A percentile compares a stretch with the other conserved stretches of the same genome.
phyloP scores from a whole-genome alignment of 2,113 vertebrate species.

The Indicator maculatus region DNA sequence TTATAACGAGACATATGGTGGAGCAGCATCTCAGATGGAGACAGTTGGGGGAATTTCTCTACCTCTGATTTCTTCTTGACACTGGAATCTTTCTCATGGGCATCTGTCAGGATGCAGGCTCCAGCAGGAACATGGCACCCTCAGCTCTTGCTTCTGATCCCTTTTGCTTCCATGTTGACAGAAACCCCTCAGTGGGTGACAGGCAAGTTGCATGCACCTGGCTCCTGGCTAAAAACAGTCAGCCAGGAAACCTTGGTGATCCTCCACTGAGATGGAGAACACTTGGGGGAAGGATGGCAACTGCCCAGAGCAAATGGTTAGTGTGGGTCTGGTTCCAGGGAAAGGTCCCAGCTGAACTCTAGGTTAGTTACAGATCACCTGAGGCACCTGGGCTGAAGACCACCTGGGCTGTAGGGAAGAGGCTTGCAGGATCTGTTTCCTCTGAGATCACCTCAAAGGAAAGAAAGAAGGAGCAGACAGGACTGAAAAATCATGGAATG shows the following conservation, averaged over 20 bases:
- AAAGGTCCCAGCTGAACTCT: neutral
- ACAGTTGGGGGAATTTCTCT: constrained; percentile 59
- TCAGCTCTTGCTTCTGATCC: constrained; percentile 8
- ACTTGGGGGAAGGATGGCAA: constrained; percentile 21
- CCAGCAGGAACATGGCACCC: constrained; percentile 43
- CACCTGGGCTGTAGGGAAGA: neutral
- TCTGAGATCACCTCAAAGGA: neutral
- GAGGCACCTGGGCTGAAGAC: neutral
- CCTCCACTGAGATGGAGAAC: neutral
- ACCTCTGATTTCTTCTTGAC: constrained; percentile 58
- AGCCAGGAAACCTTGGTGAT: constrained; percentile 43
- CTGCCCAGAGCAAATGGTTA: constrained; percentile 23
- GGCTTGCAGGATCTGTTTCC: neutral
- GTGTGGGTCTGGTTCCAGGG: constrained; percentile 16
- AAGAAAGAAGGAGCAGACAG: neutral
- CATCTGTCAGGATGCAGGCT: constrained; percentile 53
- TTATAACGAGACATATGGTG: constrained; percentile 61
- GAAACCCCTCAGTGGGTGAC: constrained; percentile 50
- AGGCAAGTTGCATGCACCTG: constrained; percentile 56
- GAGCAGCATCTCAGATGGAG: constrained; percentile 52
- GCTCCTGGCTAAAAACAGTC: constrained; percentile 41
- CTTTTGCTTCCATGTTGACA: constrained; percentile 39
- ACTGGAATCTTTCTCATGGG: constrained; percentile 43
- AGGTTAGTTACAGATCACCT: neutral
- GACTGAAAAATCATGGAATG: neutral